A percentile compares a stretch with the other conserved stretches of the same genome.
phyloP scores from a whole-genome alignment of 2,797 vertebrate species.

The Gallinago nigripennis region DNA sequence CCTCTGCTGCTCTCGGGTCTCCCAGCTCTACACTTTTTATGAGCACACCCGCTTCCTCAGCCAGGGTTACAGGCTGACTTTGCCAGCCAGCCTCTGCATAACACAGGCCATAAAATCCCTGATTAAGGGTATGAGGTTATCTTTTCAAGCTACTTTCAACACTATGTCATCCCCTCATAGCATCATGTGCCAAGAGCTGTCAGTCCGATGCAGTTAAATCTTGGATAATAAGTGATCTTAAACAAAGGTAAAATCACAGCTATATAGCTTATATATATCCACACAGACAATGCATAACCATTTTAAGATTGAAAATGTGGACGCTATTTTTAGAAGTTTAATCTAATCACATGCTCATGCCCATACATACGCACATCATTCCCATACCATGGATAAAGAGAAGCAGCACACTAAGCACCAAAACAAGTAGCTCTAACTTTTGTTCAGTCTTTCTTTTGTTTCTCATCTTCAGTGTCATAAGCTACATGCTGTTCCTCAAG shows the following conservation, averaged over 20 bases:
- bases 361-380: neutral
- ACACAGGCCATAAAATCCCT: neutral
- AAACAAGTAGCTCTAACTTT: neutral
- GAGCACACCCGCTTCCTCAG: neutral
- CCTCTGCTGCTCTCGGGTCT: neutral
- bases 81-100: neutral
- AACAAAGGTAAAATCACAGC: neutral
- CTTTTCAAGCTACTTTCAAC: neutral
- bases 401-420: neutral
- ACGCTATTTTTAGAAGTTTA: slow-evolving; percentile 17
- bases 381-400: neutral
- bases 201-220: neutral
- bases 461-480: neutral
- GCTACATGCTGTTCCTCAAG: neutral
- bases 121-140: neutral
- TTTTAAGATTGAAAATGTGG: neutral
- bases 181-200: neutral
- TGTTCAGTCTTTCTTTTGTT: neutral
- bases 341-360: slow-evolving; percentile 2
- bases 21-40: neutral
- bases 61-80: neutral
- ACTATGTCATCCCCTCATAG: neutral
- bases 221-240: neutral
- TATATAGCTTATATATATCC: neutral
- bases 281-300: neutral